Conservation (phyloP, 2,113 vertebrate species). For the Amia ocellicauda region DNA sequence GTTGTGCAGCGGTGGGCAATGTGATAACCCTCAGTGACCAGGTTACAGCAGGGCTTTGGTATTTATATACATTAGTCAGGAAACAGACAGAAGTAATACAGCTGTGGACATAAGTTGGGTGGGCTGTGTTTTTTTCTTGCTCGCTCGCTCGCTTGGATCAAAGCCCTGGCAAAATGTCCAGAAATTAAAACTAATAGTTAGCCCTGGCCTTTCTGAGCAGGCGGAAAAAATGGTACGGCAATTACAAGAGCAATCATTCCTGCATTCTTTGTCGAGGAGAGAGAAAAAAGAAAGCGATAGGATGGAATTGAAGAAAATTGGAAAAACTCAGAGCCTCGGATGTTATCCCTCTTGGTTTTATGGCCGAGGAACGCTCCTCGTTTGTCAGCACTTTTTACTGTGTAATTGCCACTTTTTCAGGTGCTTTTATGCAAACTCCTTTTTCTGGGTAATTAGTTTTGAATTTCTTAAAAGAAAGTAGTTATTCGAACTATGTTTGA, state of each 20-base stretch:
- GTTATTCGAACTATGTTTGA: too few species aligned
- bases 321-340: conserved; percentile 9
- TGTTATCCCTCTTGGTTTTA: not conserved
- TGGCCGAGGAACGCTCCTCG: conserved; percentile 5
- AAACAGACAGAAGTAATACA: conserved; percentile 12
- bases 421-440: too few species aligned
- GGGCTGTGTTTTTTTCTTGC: conserved; percentile 13
- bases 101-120: conserved; percentile 26
- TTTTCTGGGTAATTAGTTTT: too few species aligned
- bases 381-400: not conserved
- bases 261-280: conserved; percentile 17
- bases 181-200: conserved; percentile 31
- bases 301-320: conserved; percentile 24
- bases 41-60: conserved; percentile 24
- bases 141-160: conserved; percentile 21
- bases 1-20: conserved; percentile 5
- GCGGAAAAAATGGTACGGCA: conserved; percentile 23
- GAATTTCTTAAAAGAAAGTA: too few species aligned
- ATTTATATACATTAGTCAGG: conserved; percentile 19
- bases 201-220: conserved; percentile 17
- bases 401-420: not conserved
- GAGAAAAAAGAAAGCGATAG: conserved; percentile 26
- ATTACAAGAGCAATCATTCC: conserved; percentile 24
- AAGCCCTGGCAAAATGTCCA: conserved; percentile 22
- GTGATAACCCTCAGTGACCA: conserved; percentile 31